Percentiles rank a stretch among this genome's conserved stretches.
phyloP scores from a whole-genome alignment of 2,888 invertebrate genomes.

The Eustalomyia histrio region DNA sequence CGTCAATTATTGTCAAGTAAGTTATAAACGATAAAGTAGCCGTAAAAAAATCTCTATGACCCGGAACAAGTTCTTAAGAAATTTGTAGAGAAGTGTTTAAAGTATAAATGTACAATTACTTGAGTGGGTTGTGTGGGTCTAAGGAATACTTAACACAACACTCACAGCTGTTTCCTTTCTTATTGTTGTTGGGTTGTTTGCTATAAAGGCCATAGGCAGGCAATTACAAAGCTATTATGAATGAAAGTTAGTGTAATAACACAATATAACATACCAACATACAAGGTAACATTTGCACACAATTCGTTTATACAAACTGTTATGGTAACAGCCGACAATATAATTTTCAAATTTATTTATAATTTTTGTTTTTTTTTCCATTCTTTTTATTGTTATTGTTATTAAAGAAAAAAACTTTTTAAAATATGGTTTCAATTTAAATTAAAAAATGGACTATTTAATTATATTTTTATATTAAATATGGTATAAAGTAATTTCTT shows the following conservation, averaged over 20 bases:
- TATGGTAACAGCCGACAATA: conserved; percentile 30
- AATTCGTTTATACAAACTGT: background rate
- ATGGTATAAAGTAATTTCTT: too few relatives aligned
- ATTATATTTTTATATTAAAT: too few relatives aligned
- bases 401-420: too few relatives aligned
- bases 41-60: conserved; percentile 32
- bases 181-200: background rate
- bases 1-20: conserved; percentile 45
- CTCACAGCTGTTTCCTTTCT: conserved; percentile 28
- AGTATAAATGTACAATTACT: background rate
- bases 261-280: background rate
- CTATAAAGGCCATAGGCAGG: conserved; percentile 27
- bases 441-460: too few relatives aligned
- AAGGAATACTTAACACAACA: background rate
- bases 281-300: background rate
- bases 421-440: too few relatives aligned
- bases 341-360: conserved; percentile 29
- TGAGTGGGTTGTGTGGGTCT: background rate
- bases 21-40: conserved; percentile 24
- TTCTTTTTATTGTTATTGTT: too few relatives aligned
- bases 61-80: conserved; percentile 6
- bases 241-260: conserved; percentile 9
- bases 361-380: background rate
- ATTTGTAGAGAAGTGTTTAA: background rate
- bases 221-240: conserved; percentile 52